Conservation (phyloP, 35 echinoderm and acorn worm species). For the Nesometra sesokonis region DNA sequence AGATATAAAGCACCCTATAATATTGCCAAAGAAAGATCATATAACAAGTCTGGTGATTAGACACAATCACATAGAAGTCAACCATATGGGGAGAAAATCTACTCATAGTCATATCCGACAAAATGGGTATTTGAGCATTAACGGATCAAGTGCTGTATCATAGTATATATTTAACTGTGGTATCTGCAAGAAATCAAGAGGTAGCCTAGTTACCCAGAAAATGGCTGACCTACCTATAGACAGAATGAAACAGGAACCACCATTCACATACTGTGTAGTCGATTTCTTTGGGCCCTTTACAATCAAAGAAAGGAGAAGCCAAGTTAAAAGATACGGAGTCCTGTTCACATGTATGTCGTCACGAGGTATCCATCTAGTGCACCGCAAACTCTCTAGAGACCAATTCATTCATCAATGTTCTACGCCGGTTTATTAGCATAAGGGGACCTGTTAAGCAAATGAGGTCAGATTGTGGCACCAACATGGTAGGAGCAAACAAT, state of each 20-base stretch:
- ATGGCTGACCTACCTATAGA: not conserved
- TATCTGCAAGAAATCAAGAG: not conserved
- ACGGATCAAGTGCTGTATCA: not conserved
- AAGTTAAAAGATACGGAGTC: not conserved
- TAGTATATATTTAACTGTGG: not conserved
- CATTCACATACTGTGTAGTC: not conserved
- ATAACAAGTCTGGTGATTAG: not conserved
- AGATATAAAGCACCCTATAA: not conserved
- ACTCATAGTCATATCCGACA: slow-evolving; percentile 2
- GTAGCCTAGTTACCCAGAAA: not conserved
- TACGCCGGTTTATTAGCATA: too few species aligned
- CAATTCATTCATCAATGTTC: not conserved
- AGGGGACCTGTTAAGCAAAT: too few species aligned
- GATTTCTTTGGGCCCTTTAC: not conserved
- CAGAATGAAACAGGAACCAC: not conserved
- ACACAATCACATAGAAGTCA: not conserved
- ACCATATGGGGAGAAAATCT: not conserved
- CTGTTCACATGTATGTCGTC: not conserved
- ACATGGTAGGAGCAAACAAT: too few species aligned
- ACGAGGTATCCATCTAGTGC: not conserved
- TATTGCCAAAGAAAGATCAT: not conserved
- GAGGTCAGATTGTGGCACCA: too few species aligned
- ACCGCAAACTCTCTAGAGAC: not conserved
- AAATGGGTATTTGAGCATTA: not conserved
- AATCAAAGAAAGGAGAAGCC: not conserved